These are phyloP conservation scores for Gisinianus flammeolus DNA, from an alignment of 2,888 invertebrate genomes.

Conservation along the genomic window DNA sequence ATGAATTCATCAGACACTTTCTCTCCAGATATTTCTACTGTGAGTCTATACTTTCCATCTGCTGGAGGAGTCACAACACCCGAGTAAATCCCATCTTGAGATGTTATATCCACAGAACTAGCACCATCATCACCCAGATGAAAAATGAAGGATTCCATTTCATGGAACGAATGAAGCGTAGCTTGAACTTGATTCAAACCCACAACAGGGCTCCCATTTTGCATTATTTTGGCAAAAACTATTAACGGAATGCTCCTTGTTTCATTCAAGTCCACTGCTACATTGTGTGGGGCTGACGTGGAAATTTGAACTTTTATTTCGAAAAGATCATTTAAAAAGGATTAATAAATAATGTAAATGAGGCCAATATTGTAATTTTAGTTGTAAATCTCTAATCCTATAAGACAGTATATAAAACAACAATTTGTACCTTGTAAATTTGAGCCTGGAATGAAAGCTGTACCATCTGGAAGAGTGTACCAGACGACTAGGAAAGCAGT, in stretches of 20 bases:
- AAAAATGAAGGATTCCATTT: not conserved
- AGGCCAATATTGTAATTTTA: no score
- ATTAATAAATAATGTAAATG: no score
- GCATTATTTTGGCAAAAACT: not conserved
- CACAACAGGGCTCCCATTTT: not conserved
- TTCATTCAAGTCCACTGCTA: no score
- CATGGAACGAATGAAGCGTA: not conserved
- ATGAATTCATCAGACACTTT: not conserved
- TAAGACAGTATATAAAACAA: no score
- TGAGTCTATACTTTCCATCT: not conserved
- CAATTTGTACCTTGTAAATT: not conserved
- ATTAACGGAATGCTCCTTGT: constrained; percentile 22
- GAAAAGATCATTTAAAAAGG: no score
- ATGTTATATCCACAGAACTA: not conserved
- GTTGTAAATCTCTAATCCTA: no score
- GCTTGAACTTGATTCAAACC: not conserved
- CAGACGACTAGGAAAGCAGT: not conserved
- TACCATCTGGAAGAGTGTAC: not conserved
- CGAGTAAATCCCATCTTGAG: constrained; percentile 14
- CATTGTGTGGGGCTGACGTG: no score
- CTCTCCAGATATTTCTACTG: not conserved
- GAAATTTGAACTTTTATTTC: no score
- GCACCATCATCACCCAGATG: not conserved
- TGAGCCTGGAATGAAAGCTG: not conserved
- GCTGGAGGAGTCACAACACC: not conserved